Evolutionary conservation across 2,797 vertebrate genomes (phyloP).

Genomic region (Champsocephalus esox): DNA sequence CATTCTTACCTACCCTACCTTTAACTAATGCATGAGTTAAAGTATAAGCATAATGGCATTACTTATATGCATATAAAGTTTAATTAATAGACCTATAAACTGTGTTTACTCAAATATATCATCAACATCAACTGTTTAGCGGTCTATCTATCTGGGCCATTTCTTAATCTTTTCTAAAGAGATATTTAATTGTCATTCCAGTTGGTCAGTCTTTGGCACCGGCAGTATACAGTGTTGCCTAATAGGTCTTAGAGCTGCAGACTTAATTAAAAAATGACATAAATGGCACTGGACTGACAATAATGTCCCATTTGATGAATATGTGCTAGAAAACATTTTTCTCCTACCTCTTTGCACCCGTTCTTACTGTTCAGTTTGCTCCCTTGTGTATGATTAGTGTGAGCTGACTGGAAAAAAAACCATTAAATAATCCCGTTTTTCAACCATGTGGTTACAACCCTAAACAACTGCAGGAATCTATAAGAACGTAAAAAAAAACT

Average conservation of each 20-base stretch:
- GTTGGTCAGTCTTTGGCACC: constrained; percentile 7
- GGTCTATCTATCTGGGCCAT: background rate
- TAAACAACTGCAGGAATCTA: background rate
- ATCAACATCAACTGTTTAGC: background rate
- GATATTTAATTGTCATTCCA: constrained; percentile 8
- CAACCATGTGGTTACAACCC: background rate
- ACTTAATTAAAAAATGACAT: constrained; percentile 25
- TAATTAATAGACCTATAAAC: background rate
- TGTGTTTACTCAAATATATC: background rate
- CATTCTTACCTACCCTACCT: too few species aligned
- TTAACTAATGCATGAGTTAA: background rate
- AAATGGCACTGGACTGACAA: constrained; percentile 35
- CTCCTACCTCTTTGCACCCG: background rate
- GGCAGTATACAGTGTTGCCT: constrained; percentile 14
- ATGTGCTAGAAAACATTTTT: constrained; percentile 5
- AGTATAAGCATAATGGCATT: background rate
- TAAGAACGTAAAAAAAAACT: too few species aligned
- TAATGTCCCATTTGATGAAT: constrained; percentile 30
- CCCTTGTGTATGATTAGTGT: background rate
- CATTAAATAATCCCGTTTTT: background rate
- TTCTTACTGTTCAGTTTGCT: background rate
- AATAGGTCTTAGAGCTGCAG: constrained; percentile 15
- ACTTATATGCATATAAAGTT: background rate
- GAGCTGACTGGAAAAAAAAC: background rate
- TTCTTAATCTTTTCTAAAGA: background rate